Evolutionary conservation across 2,888 invertebrate species (phyloP).

Genomic region (Dermolepida albohirtum): DNA sequence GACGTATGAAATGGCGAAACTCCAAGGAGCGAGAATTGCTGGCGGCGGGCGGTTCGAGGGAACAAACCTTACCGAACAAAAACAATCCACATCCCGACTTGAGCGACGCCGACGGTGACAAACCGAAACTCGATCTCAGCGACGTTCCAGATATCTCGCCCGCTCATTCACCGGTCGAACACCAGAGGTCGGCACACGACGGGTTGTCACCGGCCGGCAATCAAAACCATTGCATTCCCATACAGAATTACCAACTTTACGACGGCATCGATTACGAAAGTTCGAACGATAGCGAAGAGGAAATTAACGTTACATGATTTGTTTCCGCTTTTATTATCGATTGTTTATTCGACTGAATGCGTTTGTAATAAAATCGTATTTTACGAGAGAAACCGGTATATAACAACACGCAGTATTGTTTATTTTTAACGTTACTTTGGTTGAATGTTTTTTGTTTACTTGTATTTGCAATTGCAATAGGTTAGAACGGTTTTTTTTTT

Average conservation of each 20-base stretch:
- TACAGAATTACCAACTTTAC: slow-evolving; percentile 59
- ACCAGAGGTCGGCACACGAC: slow-evolving; percentile 50
- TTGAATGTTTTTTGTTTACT: too few species aligned
- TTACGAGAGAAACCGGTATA: too few species aligned
- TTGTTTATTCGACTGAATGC: too few species aligned
- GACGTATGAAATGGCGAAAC: slow-evolving; percentile 99
- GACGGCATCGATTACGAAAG: slow-evolving; percentile 68
- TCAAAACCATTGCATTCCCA: slow-evolving; percentile 47
- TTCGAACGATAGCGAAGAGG: slow-evolving; percentile 78
- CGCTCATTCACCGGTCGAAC: slow-evolving; percentile 60
- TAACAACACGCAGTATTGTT: too few species aligned
- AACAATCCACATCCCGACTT: slow-evolving; percentile 96
- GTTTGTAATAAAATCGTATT: too few species aligned
- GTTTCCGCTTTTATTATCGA: background rate
- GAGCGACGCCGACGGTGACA: slow-evolving; percentile 88
- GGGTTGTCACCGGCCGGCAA: slow-evolving; percentile 32
- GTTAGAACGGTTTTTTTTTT: too few species aligned
- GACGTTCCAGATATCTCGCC: slow-evolving; percentile 72
- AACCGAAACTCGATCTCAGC: slow-evolving; percentile 73
- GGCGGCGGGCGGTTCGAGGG: slow-evolving; percentile 92
- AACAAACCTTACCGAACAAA: slow-evolving; percentile 95
- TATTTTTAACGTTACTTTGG: too few species aligned
- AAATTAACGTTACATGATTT: slow-evolving; percentile 89
- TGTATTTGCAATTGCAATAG: too few species aligned
- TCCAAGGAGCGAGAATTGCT: slow-evolving; percentile 95